Base-by-base conservation (phyloP, 2,797 vertebrate genomes). In the Pteropus rufus region DNA sequence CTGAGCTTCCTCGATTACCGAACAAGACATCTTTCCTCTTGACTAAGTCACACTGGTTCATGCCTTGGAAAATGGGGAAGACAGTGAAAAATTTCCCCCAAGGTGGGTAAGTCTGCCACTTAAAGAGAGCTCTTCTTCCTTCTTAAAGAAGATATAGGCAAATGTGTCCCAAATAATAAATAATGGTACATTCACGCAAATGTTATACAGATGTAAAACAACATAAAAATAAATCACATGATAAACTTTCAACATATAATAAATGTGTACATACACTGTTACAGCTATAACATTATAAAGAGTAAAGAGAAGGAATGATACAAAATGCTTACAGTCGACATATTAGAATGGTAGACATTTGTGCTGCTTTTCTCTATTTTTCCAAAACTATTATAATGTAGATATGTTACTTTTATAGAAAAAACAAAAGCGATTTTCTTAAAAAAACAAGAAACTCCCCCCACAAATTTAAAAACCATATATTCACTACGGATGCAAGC, bases 131-230 rank as follows among this genome's bases (percentile, higher is more conserved):
- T 41, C 14, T 16, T 14, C 77, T 83, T 64, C 34, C 34, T 89
- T 90, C 70, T 24, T 73, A 69, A 91, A 72, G 84, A 93, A 46
- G 56, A 85, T 10, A 69, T 44, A 72, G 73, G 29, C 64, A 65
- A 96, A 44, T 73, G 31, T 49, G 31, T 75, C 52, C 58, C 73
- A 46, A 54, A 88, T 46, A 84, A 26, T 49, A 95, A 84, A 82
- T 4, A 69, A 91, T 18, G n/a, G 81, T 56, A 90, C 95, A 95
- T 70, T 94, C 82, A 69, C 62, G 82, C 96, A 75, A 24, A 70
- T 76, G 75, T 44, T 77, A 65, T 10, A 62, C 36, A 44, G 52
- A 82, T 69, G 18, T 77, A 91, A 67, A 90, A 93, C 36, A 67
- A 73, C 24, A 77, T 24, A 49, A 65, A 82, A 83, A 88, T 26